phyloP scores from a whole-genome alignment of 2,888 invertebrate species.

The Trachelus tabidus region DNA sequence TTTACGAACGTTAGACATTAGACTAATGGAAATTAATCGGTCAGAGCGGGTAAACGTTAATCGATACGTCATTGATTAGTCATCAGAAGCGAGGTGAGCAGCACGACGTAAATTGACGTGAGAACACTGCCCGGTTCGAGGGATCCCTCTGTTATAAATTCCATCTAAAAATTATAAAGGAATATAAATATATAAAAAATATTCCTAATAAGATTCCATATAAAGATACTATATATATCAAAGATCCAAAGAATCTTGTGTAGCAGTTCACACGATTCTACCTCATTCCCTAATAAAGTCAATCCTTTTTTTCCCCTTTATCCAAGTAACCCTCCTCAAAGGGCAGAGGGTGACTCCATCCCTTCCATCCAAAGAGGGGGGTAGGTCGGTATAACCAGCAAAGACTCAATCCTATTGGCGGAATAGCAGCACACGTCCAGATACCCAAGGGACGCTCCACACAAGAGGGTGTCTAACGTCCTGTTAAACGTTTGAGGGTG shows the following conservation, averaged over 20 bases:
- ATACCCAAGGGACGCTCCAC: conserved; percentile 21
- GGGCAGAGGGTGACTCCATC: background rate
- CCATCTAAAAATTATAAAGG: background rate
- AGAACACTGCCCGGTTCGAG: background rate
- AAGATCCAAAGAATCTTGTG: background rate
- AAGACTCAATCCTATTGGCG: conserved; percentile 23
- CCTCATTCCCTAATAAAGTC: conserved; percentile 21
- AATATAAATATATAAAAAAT: background rate
- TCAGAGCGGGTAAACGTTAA: background rate
- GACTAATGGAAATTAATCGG: conserved; percentile 19
- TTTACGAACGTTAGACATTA: background rate
- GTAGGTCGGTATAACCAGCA: conserved; percentile 2
- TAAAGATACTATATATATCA: background rate
- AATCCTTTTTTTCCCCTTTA: conserved; percentile 12
- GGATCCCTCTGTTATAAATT: background rate
- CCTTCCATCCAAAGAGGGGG: background rate
- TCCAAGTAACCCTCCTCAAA: background rate
- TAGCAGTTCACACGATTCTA: background rate
- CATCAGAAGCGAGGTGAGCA: conserved; percentile 1
- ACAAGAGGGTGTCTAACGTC: conserved; percentile 4
- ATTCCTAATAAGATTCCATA: background rate
- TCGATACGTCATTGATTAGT: conserved; percentile 15
- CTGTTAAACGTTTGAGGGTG: conserved; percentile 34
- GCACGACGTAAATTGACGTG: conserved; percentile 10
- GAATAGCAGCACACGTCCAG: conserved; percentile 28